Conservation (phyloP, 2,888 invertebrate species). For the Polydrusus tereticollis region DNA sequence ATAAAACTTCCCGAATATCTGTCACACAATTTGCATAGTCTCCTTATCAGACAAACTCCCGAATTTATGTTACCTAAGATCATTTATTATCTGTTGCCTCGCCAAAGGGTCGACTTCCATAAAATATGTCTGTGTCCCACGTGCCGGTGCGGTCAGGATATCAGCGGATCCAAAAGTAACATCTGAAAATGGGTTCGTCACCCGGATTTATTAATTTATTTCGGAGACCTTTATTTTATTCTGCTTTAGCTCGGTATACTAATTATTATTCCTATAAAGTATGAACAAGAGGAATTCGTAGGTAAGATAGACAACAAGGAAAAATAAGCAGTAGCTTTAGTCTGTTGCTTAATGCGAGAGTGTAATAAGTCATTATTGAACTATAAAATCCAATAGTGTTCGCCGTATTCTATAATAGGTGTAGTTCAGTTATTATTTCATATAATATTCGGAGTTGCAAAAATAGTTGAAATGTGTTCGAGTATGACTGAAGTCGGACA, state of each 20-base stretch:
- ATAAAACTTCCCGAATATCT: neutral
- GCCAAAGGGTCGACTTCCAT: constrained; percentile 15
- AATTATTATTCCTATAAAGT: too few species aligned
- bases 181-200: constrained; percentile 24
- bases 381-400: too few species aligned
- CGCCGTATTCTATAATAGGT: too few species aligned
- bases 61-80: constrained; percentile 12
- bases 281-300: too few species aligned
- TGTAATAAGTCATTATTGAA: too few species aligned
- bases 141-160: constrained; percentile 26
- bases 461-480: too few species aligned
- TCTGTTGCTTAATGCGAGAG: too few species aligned
- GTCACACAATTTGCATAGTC: neutral
- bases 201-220: constrained; percentile 23
- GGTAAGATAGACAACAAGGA: too few species aligned
- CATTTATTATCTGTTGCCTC: constrained; percentile 22
- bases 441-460: too few species aligned
- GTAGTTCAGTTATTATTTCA: too few species aligned
- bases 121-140: constrained; percentile 21
- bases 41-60: neutral
- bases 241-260: neutral
- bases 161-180: constrained; percentile 23
- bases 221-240: constrained; percentile 1
- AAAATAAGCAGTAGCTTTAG: too few species aligned
- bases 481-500: too few species aligned